Base-by-base conservation (phyloP, 2,113 vertebrate genomes). In the Solea solea region DNA sequence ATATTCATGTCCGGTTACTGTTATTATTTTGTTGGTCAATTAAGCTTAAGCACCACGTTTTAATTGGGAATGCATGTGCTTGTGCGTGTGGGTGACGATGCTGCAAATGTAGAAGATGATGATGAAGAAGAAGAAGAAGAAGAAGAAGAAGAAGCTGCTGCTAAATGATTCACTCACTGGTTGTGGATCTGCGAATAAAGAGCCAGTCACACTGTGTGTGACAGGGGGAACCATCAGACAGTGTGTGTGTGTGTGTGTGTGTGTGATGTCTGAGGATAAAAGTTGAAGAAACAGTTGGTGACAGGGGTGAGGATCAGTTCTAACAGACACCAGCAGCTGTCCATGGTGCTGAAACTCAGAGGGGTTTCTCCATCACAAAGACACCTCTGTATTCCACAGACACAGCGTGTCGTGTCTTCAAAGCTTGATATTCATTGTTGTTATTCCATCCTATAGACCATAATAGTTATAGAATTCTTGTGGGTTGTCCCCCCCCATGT, bases 341-440 rank as follows among this genome's bases (percentile, higher is more conserved):
- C 91, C 76, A 14, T 67, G 85, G 90, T 94, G 71, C 91, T 94
- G 86, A 90, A 91, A 69, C 65, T 70, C 39, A 8, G 34, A 64
- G 28, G 21, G 3, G 4, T 7, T 44, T 66, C 10, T 34, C 34
- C 34, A 34, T 34, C 34, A 4, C 5, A 53, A 8, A 40, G 27
- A 25, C 5, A 45, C 45, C 12, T 79, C 57, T 48, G 28, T 25
- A 41, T 12, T 21, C 34, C 34, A 3, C 34, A 34, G 34, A 34
- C 34, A 4, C 34, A 34, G 34, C 3, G 5, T 34, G 34, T 34
- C 0, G 34, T 9, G 4, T 11, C 15, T 54, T 8, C 15, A 44
- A 49, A 49, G 5, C 28, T 27, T 13, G 2, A n/a, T n/a, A 0
- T 53, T 15, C 51, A 10, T 50, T 34, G 12, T 40, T 64, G 58